phyloP scores from a whole-genome alignment of 2,113 vertebrate genomes.

The Gambusia holbrooki region DNA sequence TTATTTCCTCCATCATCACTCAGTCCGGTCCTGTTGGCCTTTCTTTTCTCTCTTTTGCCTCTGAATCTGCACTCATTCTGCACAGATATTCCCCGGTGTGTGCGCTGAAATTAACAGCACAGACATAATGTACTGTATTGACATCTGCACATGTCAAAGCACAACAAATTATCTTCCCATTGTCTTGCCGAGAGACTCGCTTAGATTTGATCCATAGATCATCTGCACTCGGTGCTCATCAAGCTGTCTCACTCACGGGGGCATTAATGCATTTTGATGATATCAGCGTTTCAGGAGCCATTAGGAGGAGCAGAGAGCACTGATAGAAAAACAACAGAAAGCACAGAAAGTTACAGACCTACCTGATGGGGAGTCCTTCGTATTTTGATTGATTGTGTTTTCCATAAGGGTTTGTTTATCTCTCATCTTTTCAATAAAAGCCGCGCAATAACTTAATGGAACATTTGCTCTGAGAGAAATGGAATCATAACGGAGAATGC shows the following conservation, averaged over 20 bases:
- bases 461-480: slow-evolving; percentile 10
- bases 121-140: slow-evolving; percentile 61
- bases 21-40: too few relatives aligned
- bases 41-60: background rate
- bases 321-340: slow-evolving; percentile 49
- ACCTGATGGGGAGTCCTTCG: background rate
- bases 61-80: background rate
- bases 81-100: slow-evolving; percentile 17
- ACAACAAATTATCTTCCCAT: slow-evolving; percentile 55
- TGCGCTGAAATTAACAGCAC: slow-evolving; percentile 55
- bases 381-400: slow-evolving; percentile 15
- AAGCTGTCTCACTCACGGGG: slow-evolving; percentile 63
- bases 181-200: slow-evolving; percentile 50
- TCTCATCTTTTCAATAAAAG: background rate
- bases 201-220: slow-evolving; percentile 67
- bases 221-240: slow-evolving; percentile 57
- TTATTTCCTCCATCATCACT: background rate
- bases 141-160: slow-evolving; percentile 63
- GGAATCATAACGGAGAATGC: background rate
- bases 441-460: background rate
- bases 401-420: slow-evolving; percentile 12
- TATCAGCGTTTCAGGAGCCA: slow-evolving; percentile 79
- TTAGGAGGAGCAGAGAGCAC: slow-evolving; percentile 67
- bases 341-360: slow-evolving; percentile 49
- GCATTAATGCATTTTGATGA: slow-evolving; percentile 80